Conservation (phyloP, 2,888 invertebrate species). For the Octonoba sinensis region DNA sequence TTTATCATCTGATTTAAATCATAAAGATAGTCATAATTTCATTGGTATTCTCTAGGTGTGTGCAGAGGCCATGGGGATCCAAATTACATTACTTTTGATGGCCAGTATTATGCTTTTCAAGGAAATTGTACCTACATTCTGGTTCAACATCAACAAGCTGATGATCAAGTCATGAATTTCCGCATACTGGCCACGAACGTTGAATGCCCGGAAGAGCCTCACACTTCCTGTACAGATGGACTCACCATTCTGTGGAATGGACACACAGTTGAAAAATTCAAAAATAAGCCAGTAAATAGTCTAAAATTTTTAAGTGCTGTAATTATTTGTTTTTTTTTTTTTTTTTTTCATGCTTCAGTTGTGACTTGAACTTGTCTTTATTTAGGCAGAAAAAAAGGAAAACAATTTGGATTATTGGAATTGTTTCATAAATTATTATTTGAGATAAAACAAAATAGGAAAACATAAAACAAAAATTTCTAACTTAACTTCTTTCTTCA, state of each 20-base stretch:
- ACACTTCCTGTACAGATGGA: slow-evolving; percentile 78
- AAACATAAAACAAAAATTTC: no score
- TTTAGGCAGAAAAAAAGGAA: no score
- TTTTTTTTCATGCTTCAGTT: no score
- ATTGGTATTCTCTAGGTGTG: slow-evolving; percentile 71
- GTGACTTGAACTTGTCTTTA: no score
- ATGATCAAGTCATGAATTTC: slow-evolving; percentile 73
- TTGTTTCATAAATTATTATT: no score
- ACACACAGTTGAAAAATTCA: slow-evolving; percentile 74
- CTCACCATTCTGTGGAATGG: slow-evolving; percentile 79
- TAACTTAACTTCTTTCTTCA: no score
- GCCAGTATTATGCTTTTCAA: slow-evolving; percentile 82
- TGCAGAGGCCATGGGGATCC: slow-evolving; percentile 84
- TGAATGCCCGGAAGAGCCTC: slow-evolving; percentile 77
- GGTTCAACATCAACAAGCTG: slow-evolving; percentile 75
- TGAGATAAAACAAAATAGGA: no score
- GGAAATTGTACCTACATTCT: slow-evolving; percentile 89
- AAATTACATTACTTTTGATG: slow-evolving; percentile 86
- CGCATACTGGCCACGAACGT: slow-evolving; percentile 81
- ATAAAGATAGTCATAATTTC: no score
- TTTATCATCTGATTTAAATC: no score
- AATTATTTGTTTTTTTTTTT: no score
- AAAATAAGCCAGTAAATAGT: slow-evolving; percentile 45
- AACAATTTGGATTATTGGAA: no score
- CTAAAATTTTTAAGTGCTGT: no score